Conservation (phyloP, 1,140 invertebrate genomes). For the Artemia franciscana region DNA sequence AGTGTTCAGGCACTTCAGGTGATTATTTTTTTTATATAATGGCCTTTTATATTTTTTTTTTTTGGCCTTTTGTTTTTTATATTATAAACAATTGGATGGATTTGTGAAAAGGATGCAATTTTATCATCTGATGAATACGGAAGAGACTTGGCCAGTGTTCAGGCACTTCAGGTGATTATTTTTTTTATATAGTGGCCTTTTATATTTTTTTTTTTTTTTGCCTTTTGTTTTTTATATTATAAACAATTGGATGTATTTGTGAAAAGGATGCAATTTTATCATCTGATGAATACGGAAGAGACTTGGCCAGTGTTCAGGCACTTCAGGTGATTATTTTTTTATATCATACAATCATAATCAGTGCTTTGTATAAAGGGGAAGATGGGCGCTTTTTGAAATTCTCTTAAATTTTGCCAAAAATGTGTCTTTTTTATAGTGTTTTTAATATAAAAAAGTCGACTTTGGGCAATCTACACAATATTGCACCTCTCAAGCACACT, state of each 20-base stretch:
- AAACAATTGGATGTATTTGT: slow-evolving; percentile 95
- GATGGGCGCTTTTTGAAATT: too few relatives aligned
- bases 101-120: slow-evolving; percentile 89
- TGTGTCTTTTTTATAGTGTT: too few relatives aligned
- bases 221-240: slow-evolving; percentile 7
- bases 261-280: slow-evolving; percentile 92
- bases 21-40: not conserved
- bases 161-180: slow-evolving; percentile 43
- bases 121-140: slow-evolving; percentile 92
- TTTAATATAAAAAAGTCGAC: too few relatives aligned
- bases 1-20: slow-evolving; percentile 76
- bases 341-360: too few relatives aligned
- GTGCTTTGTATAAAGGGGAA: too few relatives aligned
- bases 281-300: slow-evolving; percentile 87
- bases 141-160: slow-evolving; percentile 87
- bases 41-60: not conserved
- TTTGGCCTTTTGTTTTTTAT: too few relatives aligned
- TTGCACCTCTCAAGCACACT: too few relatives aligned
- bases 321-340: slow-evolving; percentile 29
- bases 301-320: slow-evolving; percentile 89
- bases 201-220: slow-evolving; percentile 2
- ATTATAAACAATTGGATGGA: slow-evolving; percentile 82
- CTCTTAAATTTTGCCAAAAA: too few relatives aligned
- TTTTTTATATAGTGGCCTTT: not conserved
- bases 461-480: too few relatives aligned